These are phyloP conservation scores for Aporophyla lueneburgensis DNA, from an alignment of 2,888 invertebrate genomes.

Conservation along the genomic window DNA sequence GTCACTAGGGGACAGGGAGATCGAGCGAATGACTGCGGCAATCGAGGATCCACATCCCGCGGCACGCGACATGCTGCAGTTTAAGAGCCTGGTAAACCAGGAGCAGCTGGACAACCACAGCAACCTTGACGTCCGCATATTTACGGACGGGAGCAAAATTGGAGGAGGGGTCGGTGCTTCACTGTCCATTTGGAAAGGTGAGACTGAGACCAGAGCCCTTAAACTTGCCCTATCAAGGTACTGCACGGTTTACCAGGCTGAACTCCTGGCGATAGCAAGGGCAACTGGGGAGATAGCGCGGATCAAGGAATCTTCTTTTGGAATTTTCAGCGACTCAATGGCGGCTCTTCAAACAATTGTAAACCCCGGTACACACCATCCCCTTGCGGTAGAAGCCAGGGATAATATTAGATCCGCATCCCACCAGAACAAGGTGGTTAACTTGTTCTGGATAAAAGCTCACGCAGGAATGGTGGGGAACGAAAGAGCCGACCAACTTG, in stretches of 20 bases:
- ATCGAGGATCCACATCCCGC: background rate
- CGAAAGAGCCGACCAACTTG: no score
- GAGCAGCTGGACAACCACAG: background rate
- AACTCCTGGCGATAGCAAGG: background rate
- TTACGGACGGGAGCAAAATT: background rate
- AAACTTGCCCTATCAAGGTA: background rate
- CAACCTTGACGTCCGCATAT: no score
- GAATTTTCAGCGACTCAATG: background rate
- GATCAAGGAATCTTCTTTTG: background rate
- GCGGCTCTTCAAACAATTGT: background rate
- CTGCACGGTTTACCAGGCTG: slow-evolving; percentile 10
- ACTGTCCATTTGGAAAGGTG: background rate
- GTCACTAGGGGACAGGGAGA: no score
- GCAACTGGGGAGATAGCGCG: background rate
- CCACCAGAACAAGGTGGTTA: no score
- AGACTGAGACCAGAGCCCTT: background rate
- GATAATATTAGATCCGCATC: no score
- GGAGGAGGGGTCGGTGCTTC: background rate
- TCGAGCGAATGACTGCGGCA: background rate
- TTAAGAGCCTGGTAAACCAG: background rate
- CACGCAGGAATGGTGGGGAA: no score
- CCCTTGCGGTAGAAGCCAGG: background rate
- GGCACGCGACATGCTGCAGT: background rate
- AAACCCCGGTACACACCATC: background rate
- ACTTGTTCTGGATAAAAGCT: no score